Conservation (phyloP, 1,140 invertebrate species). For the Heliconius hewitsoni region DNA sequence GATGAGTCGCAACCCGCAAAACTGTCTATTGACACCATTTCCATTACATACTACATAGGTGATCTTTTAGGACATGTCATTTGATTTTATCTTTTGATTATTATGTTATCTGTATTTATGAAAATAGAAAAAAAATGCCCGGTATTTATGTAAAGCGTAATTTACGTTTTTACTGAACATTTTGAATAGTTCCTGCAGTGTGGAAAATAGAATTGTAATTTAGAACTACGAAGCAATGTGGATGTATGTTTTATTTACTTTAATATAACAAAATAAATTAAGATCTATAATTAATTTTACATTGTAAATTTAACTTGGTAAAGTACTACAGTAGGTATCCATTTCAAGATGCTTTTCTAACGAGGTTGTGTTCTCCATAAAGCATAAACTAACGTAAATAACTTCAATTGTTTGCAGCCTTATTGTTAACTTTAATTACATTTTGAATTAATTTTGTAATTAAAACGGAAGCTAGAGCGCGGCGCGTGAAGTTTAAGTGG, state of each 20-base stretch:
- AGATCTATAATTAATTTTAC: too few species aligned
- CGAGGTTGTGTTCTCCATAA: slow-evolving; percentile 48
- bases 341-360: slow-evolving; percentile 21
- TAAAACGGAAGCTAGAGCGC: slow-evolving; percentile 80
- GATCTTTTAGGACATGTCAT: slow-evolving; percentile 23
- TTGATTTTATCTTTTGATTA: slow-evolving; percentile 12
- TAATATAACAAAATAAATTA: too few species aligned
- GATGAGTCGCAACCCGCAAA: slow-evolving; percentile 52
- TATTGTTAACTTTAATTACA: slow-evolving; percentile 82
- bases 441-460: slow-evolving; percentile 82
- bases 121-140: too few species aligned
- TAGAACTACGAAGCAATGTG: too few species aligned
- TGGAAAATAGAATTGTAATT: too few species aligned
- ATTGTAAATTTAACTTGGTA: too few species aligned
- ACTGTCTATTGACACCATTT: slow-evolving; percentile 43
- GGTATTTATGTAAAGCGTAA: neutral
- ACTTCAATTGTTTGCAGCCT: slow-evolving; percentile 81
- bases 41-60: slow-evolving; percentile 26
- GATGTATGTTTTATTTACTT: too few species aligned
- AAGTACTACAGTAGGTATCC: neutral
- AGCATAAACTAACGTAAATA: slow-evolving; percentile 81
- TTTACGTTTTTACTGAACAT: neutral
- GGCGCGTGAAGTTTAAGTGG: slow-evolving; percentile 81
- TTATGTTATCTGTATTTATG: neutral
- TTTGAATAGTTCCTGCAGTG: neutral